Base-by-base conservation (phyloP, 2,113 vertebrate species). In the Trematocara nigrifrons region DNA sequence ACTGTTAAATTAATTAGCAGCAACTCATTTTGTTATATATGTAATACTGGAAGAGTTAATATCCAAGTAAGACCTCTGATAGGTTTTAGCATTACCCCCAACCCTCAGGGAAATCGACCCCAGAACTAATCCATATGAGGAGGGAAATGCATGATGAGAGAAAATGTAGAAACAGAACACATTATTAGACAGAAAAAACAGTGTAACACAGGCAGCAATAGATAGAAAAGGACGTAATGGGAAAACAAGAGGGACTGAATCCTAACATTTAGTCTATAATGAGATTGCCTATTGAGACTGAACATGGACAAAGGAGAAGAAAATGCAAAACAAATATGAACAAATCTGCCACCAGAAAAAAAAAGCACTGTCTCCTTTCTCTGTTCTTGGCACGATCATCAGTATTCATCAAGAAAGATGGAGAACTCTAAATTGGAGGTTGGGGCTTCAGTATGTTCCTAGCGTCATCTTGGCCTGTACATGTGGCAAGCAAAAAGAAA, bases 1-100 rank as follows among this genome's bases (percentile, higher is more conserved):
- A 76, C 1, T 5, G 31, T 79, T 51, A 82, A 90, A 91, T 90
- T 80, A 91, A 94, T 93, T 90, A 89, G 89, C 66, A 84, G 86
- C 86, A 86, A 82, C 85, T 82, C 57, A 47, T 64, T 80, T 85
- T 80, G 52, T 84, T 80, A 94, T 90, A 83, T 86, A 85, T 91
- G 54, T 26, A 82, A 84, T 89, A 83, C 10, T 18, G 40, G 47
- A 77, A 82, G 84, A 84, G 82, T 79, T 52, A 10, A 54, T 49
- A 31, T 83, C 49, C 76, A 74, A 79, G 85, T 89, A 74, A 87
- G 76, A 83, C 78, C 86, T 76, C 47, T 86, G 78, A 89, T 79
- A 80, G 79, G 61, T 61, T 90, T 81, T 56, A 81, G 83, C 84
- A 56, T 85, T 86, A 88, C 57, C 66, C 33, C 49, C 80, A 90